A percentile compares a stretch with the other conserved stretches of the same genome.
Conservation (phyloP, 2,888 invertebrate species). For the Lottia gigantea region DNA sequence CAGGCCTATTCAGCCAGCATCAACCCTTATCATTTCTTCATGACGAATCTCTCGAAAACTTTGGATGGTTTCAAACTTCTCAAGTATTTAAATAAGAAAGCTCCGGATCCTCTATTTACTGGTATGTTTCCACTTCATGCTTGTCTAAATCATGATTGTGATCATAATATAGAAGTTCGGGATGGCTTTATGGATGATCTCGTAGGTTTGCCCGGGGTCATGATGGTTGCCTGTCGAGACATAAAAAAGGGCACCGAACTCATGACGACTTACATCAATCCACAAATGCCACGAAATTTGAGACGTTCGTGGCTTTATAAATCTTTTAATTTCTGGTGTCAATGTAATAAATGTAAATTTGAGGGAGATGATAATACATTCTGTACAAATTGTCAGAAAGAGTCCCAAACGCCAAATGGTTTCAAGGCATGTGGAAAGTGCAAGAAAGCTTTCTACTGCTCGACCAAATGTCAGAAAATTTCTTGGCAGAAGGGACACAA, state of each 20-base stretch:
- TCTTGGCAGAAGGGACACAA: conserved; percentile 58
- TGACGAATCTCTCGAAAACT: conserved; percentile 39
- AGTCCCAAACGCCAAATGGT: conserved; percentile 40
- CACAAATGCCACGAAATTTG: conserved; percentile 50
- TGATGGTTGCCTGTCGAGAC: conserved; percentile 47
- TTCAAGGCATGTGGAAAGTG: conserved; percentile 57
- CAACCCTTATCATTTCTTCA: conserved; percentile 49
- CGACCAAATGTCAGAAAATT: conserved; percentile 51
- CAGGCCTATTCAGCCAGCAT: conserved; percentile 51
- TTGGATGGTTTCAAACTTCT: conserved; percentile 40
- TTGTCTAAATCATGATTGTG: conserved; percentile 59
- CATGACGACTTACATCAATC: conserved; percentile 58
- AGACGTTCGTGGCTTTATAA: conserved; percentile 59
- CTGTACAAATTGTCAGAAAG: conserved; percentile 53
- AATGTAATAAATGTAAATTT: conserved; percentile 52
- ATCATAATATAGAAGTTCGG: conserved; percentile 57
- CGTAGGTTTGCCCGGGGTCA: conserved; percentile 44
- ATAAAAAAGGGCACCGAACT: conserved; percentile 55
- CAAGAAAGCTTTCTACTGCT: conserved; percentile 59
- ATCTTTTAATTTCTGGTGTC: conserved; percentile 63
- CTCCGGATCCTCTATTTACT: conserved; percentile 47
- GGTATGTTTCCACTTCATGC: conserved; percentile 61
- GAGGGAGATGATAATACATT: conserved; percentile 52
- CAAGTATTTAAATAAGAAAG: conserved; percentile 38
- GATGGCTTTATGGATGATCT: conserved; percentile 40